These are phyloP conservation scores for Lithobates pipiens DNA, from an alignment of 2,797 vertebrate genomes.

Conservation along the genomic window DNA sequence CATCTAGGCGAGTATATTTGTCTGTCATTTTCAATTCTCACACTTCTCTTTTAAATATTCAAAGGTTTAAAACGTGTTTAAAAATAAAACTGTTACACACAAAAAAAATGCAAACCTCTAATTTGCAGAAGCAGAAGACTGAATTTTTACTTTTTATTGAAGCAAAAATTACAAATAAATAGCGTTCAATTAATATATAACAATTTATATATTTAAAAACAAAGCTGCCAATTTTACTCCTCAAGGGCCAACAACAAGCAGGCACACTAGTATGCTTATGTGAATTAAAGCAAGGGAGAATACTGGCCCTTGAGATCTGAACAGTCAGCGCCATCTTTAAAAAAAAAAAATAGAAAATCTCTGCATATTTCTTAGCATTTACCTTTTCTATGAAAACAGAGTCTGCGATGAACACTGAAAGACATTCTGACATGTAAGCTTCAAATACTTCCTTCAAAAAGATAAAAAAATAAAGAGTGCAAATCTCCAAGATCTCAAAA, in stretches of 20 bases:
- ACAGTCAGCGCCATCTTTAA: background rate
- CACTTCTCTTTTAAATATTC: too few species aligned
- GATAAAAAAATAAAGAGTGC: constrained; percentile 33
- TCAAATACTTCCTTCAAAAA: constrained; percentile 8
- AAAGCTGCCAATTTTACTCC: background rate
- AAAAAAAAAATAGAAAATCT: constrained; percentile 1
- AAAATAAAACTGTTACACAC: background rate
- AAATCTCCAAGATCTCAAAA: constrained; percentile 40
- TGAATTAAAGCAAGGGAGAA: background rate
- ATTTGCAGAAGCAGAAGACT: background rate
- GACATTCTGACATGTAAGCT: background rate
- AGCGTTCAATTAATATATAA: constrained; percentile 24
- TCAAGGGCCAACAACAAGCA: background rate
- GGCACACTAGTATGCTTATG: background rate
- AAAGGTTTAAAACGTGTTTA: background rate
- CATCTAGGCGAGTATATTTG: too few species aligned
- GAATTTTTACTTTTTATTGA: constrained; percentile 41
- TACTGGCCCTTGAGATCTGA: background rate
- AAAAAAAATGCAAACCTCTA: too few species aligned
- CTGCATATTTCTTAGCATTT: background rate
- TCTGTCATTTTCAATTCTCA: too few species aligned
- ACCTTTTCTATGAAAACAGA: background rate
- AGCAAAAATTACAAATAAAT: constrained; percentile 58
- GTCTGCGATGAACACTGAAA: constrained; percentile 13
- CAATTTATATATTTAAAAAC: constrained; percentile 2